Percentiles rank a stretch among this genome's conserved stretches.
These are phyloP conservation scores for Palythoa heliodiscus DNA, from an alignment of 92 coral and sea anemone genomes.

Conservation along the genomic window DNA sequence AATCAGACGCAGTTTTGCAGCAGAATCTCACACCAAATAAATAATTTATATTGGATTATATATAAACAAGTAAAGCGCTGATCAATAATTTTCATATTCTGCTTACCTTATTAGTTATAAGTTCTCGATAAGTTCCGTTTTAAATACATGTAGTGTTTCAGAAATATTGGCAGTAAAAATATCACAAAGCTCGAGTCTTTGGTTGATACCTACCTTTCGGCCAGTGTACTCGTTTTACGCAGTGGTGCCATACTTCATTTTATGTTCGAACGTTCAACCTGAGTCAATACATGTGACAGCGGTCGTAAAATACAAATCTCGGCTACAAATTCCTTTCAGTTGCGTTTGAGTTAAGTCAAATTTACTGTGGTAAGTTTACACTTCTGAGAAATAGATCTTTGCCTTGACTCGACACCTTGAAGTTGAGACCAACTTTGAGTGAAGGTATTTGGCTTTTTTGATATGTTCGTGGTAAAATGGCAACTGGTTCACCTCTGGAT, in stretches of 20 bases:
- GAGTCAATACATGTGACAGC: background rate
- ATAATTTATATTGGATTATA: no score
- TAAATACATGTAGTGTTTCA: background rate
- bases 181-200: background rate
- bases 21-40: no score
- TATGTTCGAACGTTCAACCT: background rate
- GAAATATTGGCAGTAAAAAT: background rate
- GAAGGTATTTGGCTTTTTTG: background rate
- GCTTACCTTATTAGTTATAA: background rate
- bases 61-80: background rate
- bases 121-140: background rate
- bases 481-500: no score
- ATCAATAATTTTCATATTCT: background rate
- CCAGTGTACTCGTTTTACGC: background rate
- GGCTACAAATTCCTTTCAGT: background rate
- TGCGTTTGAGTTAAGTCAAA: background rate
- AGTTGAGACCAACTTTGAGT: background rate
- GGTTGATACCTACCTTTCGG: conserved; percentile 8
- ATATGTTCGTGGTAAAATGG: no score
- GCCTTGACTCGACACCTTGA: background rate
- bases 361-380: background rate
- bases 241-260: conserved; percentile 12
- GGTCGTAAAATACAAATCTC: background rate
- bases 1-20: no score
- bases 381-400: background rate